Conservation (phyloP, 2,888 invertebrate species). For the Pheosia tremula region DNA sequence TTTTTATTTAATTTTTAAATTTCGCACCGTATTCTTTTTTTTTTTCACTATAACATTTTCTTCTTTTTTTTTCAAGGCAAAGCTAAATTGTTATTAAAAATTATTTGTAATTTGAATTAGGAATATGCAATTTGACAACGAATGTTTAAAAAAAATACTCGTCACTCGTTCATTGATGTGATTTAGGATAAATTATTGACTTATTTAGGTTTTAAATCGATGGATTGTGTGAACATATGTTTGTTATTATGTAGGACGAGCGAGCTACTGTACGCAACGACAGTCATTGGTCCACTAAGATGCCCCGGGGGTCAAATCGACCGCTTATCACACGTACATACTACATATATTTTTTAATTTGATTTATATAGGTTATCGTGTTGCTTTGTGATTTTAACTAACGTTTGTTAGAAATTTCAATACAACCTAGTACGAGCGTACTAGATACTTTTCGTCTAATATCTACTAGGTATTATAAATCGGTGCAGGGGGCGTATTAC, state of each 20-base stretch:
- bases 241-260: neutral
- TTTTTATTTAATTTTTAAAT: neutral
- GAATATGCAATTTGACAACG: no score
- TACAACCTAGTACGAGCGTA: neutral
- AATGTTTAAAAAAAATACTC: no score
- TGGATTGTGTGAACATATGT: neutral
- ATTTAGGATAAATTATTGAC: neutral
- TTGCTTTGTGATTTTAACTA: conserved; percentile 15
- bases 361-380: conserved; percentile 43
- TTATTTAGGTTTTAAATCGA: neutral
- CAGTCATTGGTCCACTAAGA: conserved; percentile 5
- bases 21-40: conserved; percentile 1
- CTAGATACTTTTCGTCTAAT: neutral
- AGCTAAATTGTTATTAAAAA: neutral
- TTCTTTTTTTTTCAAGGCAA: neutral
- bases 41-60: conserved; percentile 4
- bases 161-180: neutral
- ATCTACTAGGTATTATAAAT: no score
- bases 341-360: conserved; percentile 27
- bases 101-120: neutral
- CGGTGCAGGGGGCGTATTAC: no score
- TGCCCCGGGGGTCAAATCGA: conserved; percentile 17
- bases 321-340: conserved; percentile 25
- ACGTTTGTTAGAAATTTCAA: no score
- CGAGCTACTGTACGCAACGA: conserved; percentile 1